A percentile compares a stretch with the other conserved stretches of the same genome.
Conservation (phyloP, 2,113 vertebrate genomes). For the Archilochus colubris region DNA sequence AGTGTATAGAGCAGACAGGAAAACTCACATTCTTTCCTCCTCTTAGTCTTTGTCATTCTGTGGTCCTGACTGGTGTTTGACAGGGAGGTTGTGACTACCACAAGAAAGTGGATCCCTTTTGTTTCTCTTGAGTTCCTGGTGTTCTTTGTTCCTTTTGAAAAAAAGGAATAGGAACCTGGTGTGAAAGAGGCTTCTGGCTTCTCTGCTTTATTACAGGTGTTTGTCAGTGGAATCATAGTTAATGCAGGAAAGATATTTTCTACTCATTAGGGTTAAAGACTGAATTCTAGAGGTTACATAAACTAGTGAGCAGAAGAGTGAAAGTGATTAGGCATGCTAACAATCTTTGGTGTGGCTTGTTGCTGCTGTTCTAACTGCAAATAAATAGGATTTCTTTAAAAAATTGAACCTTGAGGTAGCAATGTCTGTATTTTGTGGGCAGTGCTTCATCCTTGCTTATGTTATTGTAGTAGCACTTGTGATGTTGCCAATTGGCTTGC, state of each 20-base stretch:
- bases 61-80: neutral
- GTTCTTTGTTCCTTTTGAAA: neutral
- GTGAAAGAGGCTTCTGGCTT: neutral
- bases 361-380: neutral
- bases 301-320: neutral
- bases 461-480: neutral
- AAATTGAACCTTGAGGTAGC: neutral
- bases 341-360: neutral
- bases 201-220: fast-evolving
- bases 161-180: neutral
- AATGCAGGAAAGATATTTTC: neutral
- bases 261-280: neutral
- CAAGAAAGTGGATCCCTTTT: neutral
- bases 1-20: neutral
- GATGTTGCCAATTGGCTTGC: fast-evolving
- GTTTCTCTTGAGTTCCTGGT: neutral
- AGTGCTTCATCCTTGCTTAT: neutral
- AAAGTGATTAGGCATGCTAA: neutral
- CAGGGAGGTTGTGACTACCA: neutral
- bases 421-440: neutral
- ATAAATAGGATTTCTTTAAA: neutral
- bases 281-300: neutral
- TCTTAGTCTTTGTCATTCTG: neutral
- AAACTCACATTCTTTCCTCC: neutral
- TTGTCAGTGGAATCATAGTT: neutral